Percentiles rank a stretch among this genome's conserved stretches.
Evolutionary conservation across 2,113 vertebrate genomes (phyloP).

Genomic region (Zingel zingel): DNA sequence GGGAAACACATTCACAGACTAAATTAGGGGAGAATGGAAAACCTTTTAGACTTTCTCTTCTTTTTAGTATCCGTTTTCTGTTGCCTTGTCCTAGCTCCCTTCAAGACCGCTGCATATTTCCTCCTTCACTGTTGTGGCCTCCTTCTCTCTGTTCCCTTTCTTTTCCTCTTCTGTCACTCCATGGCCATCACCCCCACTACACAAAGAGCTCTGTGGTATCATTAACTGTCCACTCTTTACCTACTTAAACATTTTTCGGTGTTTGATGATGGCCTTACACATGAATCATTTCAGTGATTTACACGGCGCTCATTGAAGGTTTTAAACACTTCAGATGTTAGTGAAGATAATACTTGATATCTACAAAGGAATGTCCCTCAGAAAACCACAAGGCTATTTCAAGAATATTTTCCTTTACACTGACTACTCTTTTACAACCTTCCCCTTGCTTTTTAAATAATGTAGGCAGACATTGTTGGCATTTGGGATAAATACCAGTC

Average conservation of each 20-base stretch:
- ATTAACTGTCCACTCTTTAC: slow-evolving; percentile 61
- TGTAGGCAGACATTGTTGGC: not conserved
- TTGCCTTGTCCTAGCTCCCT: slow-evolving; percentile 59
- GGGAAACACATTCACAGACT: slow-evolving; percentile 59
- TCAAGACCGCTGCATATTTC: slow-evolving; percentile 57
- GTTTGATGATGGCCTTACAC: slow-evolving; percentile 44
- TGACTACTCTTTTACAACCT: slow-evolving; percentile 1
- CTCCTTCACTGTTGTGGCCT: slow-evolving; percentile 44
- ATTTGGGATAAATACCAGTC: slow-evolving; percentile 24
- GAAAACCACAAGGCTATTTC: slow-evolving; percentile 53
- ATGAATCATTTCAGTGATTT: slow-evolving; percentile 48
- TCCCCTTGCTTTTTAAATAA: slow-evolving; percentile 1
- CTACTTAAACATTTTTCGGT: slow-evolving; percentile 49
- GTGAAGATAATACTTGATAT: slow-evolving; percentile 51
- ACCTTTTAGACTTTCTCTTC: slow-evolving; percentile 70
- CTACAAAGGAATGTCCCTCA: slow-evolving; percentile 52
- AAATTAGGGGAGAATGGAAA: slow-evolving; percentile 70
- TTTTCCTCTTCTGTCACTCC: slow-evolving; percentile 39
- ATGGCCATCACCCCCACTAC: slow-evolving; percentile 50
- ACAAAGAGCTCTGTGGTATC: slow-evolving; percentile 65
- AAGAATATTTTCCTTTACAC: slow-evolving; percentile 26
- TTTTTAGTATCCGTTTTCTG: slow-evolving; percentile 54
- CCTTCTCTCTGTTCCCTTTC: slow-evolving; percentile 28
- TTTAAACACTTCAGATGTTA: slow-evolving; percentile 49
- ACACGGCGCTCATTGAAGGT: slow-evolving; percentile 38